Evolutionary conservation across 2,888 invertebrate genomes (phyloP).

Genomic region (Tubulanus polymorphus): DNA sequence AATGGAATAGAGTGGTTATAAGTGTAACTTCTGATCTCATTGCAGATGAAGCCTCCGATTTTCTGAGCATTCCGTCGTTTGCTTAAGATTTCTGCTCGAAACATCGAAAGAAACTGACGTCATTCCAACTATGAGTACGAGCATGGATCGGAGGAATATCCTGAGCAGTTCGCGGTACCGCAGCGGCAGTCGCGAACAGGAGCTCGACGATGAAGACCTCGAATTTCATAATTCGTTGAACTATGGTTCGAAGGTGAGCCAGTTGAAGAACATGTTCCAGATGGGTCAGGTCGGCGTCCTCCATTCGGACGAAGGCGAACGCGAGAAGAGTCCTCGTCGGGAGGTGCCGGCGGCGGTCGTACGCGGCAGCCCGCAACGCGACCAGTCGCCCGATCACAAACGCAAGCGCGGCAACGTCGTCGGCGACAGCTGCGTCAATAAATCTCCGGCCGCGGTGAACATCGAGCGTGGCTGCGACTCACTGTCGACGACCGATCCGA

Average conservation of each 20-base stretch:
- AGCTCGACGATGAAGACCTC: too few species aligned
- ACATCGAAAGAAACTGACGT: too few species aligned
- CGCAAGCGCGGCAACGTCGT: conserved; percentile 3
- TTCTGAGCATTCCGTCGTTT: too few species aligned
- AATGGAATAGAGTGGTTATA: too few species aligned
- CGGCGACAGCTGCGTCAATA: neutral
- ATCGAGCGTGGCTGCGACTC: neutral
- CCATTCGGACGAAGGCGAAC: conserved; percentile 9
- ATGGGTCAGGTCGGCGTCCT: conserved; percentile 12
- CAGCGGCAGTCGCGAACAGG: too few species aligned
- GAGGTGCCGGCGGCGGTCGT: conserved; percentile 12
- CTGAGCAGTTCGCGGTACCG: too few species aligned
- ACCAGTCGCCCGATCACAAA: conserved; percentile 6
- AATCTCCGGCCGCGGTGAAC: neutral
- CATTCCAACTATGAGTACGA: too few species aligned
- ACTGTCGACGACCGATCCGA: conserved; percentile 12
- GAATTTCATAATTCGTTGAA: neutral
- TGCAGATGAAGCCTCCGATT: too few species aligned
- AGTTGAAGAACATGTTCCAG: conserved; percentile 43
- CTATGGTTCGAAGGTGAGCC: conserved; percentile 38
- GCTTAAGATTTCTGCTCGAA: too few species aligned
- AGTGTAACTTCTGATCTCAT: too few species aligned
- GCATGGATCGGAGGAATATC: too few species aligned
- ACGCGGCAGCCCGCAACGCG: conserved; percentile 8
- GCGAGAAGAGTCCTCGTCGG: conserved; percentile 16